Evolutionary conservation across 2,888 invertebrate genomes (phyloP).

Genomic region (Orthosia gothica): DNA sequence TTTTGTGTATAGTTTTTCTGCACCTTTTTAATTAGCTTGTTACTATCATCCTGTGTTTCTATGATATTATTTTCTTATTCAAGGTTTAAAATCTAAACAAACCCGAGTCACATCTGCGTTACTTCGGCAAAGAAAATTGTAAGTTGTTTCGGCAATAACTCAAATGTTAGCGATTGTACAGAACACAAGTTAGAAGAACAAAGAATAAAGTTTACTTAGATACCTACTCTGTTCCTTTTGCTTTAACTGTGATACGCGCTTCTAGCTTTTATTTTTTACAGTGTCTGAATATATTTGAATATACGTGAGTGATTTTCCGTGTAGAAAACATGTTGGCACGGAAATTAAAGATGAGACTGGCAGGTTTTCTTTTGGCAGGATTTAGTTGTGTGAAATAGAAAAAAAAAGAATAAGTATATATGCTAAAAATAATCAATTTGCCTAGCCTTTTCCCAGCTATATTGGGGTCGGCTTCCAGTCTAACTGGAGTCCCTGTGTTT

Average conservation of each 20-base stretch:
- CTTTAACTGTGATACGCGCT: slow-evolving; percentile 27
- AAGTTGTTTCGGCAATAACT: slow-evolving; percentile 58
- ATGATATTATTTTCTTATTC: background rate
- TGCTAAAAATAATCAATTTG: too few relatives aligned
- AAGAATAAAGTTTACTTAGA: slow-evolving; percentile 57
- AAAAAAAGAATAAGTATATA: too few relatives aligned
- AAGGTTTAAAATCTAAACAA: slow-evolving; percentile 30
- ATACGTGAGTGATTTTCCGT: slow-evolving; percentile 48
- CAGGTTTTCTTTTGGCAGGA: background rate
- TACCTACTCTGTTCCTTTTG: slow-evolving; percentile 49
- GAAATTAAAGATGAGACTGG: slow-evolving; percentile 28
- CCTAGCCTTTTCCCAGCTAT: too few relatives aligned
- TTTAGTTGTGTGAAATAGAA: too few relatives aligned
- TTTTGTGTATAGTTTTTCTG: too few relatives aligned
- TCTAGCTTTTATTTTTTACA: slow-evolving; percentile 35
- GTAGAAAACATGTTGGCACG: slow-evolving; percentile 8
- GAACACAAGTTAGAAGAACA: slow-evolving; percentile 59
- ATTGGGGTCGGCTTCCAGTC: too few relatives aligned
- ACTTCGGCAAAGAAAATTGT: slow-evolving; percentile 44
- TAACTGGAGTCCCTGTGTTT: too few relatives aligned
- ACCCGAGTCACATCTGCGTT: slow-evolving; percentile 44
- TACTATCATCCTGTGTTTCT: background rate
- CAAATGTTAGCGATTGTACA: slow-evolving; percentile 59
- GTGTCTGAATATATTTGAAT: slow-evolving; percentile 43
- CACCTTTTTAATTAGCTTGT: too few relatives aligned